Evolutionary conservation across 2,113 vertebrate species (phyloP).

Genomic region (Dasyurus viverrinus): DNA sequence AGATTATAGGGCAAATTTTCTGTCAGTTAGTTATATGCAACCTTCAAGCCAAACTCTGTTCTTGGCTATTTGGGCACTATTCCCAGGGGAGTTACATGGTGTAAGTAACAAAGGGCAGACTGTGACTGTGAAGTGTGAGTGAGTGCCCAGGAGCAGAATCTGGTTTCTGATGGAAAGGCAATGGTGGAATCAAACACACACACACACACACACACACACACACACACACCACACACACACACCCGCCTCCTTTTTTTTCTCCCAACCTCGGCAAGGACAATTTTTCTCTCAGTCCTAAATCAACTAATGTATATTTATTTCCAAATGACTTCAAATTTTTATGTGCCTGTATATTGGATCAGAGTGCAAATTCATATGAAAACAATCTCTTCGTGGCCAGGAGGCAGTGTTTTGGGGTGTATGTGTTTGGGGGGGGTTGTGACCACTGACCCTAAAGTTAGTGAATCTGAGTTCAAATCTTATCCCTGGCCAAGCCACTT

Average conservation of each 20-base stretch:
- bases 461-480: neutral
- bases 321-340: neutral
- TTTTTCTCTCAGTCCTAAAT: neutral
- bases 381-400: neutral
- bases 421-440: neutral
- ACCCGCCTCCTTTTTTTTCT: too few relatives aligned
- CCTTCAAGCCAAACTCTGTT: conserved; percentile 42
- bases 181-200: conserved; percentile 28
- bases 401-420: neutral
- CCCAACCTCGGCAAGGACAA: neutral
- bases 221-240: neutral
- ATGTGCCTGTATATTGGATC: neutral
- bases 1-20: conserved; percentile 51
- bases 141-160: conserved; percentile 28
- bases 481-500: neutral
- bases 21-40: conserved; percentile 25
- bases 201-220: neutral
- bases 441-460: neutral
- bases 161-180: conserved; percentile 43
- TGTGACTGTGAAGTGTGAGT: conserved; percentile 14
- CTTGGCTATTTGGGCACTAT: conserved; percentile 24
- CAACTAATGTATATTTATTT: neutral
- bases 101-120: conserved; percentile 47
- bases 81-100: conserved; percentile 30
- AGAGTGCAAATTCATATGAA: neutral